Conservation (phyloP, 2,888 invertebrate genomes). For the Leptinotarsa haldemani region DNA sequence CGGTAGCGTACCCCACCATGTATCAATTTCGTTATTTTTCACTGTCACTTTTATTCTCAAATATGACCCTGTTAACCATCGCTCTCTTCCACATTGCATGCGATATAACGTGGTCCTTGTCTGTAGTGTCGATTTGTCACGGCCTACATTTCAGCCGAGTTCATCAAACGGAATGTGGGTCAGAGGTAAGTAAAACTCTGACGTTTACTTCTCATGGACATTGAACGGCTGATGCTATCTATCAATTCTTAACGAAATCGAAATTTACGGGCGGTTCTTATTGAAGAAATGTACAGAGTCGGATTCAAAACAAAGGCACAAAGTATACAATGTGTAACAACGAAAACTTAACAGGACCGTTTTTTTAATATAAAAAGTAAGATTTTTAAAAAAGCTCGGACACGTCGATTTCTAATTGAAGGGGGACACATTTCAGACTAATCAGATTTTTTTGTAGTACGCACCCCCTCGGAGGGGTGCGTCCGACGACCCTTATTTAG, state of each 20-base stretch:
- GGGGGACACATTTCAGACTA: no score
- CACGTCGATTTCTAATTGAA: no score
- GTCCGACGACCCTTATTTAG: no score
- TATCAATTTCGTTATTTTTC: conserved; percentile 56
- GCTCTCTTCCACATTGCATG: conserved; percentile 18
- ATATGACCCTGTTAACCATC: conserved; percentile 44
- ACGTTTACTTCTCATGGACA: conserved; percentile 61
- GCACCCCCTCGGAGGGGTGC: no score
- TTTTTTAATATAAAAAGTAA: no score
- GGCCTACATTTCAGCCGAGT: conserved; percentile 57
- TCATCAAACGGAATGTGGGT: conserved; percentile 60
- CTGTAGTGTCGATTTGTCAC: conserved; percentile 45
- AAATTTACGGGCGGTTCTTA: conserved; percentile 43
- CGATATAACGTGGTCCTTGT: conserved; percentile 37
- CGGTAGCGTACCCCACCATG: conserved; percentile 34
- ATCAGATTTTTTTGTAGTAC: no score
- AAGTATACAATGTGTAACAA: no score
- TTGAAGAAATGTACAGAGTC: conserved; percentile 15
- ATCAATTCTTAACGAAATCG: conserved; percentile 53
- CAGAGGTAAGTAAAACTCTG: conserved; percentile 58
- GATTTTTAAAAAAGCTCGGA: no score
- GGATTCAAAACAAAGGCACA: not conserved
- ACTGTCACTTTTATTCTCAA: conserved; percentile 58
- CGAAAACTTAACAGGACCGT: no score
- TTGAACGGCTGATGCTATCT: conserved; percentile 40